phyloP scores from a whole-genome alignment of 2,113 vertebrate genomes.

The Symphodus melops region DNA sequence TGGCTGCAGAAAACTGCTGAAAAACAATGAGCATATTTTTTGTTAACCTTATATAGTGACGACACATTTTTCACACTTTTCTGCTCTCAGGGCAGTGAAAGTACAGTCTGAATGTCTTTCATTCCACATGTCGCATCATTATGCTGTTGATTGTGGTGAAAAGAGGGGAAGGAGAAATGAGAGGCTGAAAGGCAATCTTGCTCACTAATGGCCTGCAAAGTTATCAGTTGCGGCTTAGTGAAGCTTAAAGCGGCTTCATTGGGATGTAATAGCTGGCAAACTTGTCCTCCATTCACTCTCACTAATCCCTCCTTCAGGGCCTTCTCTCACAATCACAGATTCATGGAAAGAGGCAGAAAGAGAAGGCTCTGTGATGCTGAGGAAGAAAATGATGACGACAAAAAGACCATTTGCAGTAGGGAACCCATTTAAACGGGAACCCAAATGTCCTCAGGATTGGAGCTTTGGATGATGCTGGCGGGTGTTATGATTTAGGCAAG shows the following conservation, averaged over 20 bases:
- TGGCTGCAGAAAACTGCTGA: conserved; percentile 19
- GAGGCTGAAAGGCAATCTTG: conserved; percentile 77
- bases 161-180: conserved; percentile 60
- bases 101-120: conserved; percentile 57
- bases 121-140: conserved; percentile 68
- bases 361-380: conserved; percentile 47
- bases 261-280: conserved; percentile 83
- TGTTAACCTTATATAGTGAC: conserved; percentile 51
- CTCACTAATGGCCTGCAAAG: conserved; percentile 82
- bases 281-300: conserved; percentile 79
- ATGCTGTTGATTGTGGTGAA: conserved; percentile 76
- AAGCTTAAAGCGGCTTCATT: conserved; percentile 82
- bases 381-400: conserved; percentile 58
- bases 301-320: conserved; percentile 79
- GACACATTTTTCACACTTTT: conserved; percentile 40
- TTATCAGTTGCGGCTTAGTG: conserved; percentile 84
- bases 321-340: conserved; percentile 76
- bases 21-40: conserved; percentile 3
- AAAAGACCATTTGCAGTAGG: conserved; percentile 70
- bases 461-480: conserved; percentile 45
- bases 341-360: conserved; percentile 66
- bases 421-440: conserved; percentile 61
- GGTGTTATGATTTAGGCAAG: conserved; percentile 45
- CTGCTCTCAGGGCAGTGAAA: conserved; percentile 43
- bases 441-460: conserved; percentile 42